These are phyloP conservation scores for Marronus borbonicus DNA, from an alignment of 2,888 invertebrate genomes.

Conservation along the genomic window DNA sequence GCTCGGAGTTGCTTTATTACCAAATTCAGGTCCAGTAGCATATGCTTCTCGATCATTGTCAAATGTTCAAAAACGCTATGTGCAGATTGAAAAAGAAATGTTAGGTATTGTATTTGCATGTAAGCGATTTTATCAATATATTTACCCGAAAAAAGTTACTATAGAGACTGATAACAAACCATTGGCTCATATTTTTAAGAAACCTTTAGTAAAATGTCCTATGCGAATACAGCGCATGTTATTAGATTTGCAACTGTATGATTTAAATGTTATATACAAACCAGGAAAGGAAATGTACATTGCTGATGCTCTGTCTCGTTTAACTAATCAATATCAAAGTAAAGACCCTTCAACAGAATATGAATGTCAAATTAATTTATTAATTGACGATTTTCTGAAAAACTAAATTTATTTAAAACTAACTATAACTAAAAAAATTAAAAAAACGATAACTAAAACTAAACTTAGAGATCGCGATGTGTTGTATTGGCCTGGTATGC, in stretches of 20 bases:
- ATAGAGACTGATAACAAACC: no score
- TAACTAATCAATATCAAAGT: no score
- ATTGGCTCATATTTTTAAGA: no score
- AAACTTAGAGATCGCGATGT: conserved; percentile 40
- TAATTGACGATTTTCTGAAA: conserved; percentile 10
- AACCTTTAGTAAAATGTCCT: not conserved
- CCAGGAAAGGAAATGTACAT: conserved; percentile 11
- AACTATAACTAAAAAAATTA: no score
- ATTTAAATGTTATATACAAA: conserved; percentile 15
- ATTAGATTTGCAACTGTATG: conserved; percentile 18
- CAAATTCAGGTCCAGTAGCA: conserved; percentile 35
- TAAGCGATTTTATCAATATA: conserved; percentile 53
- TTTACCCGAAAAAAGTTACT: conserved; percentile 35
- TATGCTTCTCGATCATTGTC: conserved; percentile 11
- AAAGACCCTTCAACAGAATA: no score
- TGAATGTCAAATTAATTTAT: no score
- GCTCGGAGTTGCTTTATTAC: conserved; percentile 48
- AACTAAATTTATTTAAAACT: conserved; percentile 18
- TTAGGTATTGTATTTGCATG: conserved; percentile 52
- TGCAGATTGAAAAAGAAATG: conserved; percentile 60
- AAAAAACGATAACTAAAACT: no score
- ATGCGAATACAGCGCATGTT: not conserved
- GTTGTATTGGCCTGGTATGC: conserved; percentile 42
- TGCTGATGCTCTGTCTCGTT: conserved; percentile 13
- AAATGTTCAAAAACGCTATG: conserved; percentile 56